Conservation (phyloP, 2,113 vertebrate genomes). For the Mesitornis unicolor region DNA sequence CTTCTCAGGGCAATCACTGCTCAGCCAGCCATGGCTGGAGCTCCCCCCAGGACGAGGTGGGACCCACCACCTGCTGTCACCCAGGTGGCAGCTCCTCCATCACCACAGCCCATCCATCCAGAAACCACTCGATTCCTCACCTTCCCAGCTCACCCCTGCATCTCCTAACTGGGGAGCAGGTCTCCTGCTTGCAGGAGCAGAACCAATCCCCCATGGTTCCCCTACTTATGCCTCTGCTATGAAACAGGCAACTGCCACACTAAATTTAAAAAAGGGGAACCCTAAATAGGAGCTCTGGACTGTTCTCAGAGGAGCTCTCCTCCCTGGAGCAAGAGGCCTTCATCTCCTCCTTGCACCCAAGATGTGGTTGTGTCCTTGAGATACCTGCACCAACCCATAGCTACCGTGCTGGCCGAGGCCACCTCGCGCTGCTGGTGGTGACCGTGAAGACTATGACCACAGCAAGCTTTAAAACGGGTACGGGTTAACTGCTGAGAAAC, state of each 20-base stretch:
- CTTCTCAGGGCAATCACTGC: neutral
- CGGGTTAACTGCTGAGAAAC: neutral
- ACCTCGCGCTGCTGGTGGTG: neutral
- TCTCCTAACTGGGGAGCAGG: neutral
- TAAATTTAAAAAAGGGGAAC: neutral
- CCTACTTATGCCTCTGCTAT: neutral
- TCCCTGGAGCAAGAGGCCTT: neutral
- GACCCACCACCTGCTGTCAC: neutral
- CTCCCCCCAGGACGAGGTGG: neutral
- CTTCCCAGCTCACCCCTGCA: neutral
- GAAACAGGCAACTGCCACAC: neutral
- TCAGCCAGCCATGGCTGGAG: fast-evolving
- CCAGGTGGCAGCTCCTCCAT: neutral
- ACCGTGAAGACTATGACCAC: neutral
- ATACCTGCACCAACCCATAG: neutral
- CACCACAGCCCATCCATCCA: neutral
- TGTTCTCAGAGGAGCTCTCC: neutral
- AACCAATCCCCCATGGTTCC: neutral
- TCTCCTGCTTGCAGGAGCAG: neutral
- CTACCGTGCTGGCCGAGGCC: fast-evolving
- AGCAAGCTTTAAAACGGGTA: neutral
- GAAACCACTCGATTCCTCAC: neutral
- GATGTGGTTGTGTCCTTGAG: neutral
- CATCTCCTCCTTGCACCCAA: neutral
- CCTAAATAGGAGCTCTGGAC: neutral